phyloP scores from a whole-genome alignment of 2,113 vertebrate genomes.

The Pungitius pungitius region DNA sequence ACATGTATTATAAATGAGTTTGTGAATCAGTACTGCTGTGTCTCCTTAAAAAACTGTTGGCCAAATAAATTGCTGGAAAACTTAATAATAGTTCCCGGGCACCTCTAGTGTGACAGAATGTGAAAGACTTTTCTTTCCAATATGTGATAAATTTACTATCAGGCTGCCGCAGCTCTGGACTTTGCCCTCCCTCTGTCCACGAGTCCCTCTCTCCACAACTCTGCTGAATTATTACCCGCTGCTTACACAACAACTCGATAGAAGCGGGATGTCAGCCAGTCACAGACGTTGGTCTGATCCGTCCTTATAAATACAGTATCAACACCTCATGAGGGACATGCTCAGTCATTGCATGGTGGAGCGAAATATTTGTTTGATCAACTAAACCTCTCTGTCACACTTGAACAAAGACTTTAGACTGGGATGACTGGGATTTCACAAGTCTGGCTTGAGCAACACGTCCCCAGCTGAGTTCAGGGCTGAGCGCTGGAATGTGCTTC shows the following conservation, averaged over 20 bases:
- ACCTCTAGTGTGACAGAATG: not conserved
- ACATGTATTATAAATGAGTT: constrained; percentile 8
- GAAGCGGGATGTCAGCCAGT: constrained; percentile 27
- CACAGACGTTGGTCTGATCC: constrained; percentile 18
- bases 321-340: not conserved
- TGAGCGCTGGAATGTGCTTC: constrained; percentile 54
- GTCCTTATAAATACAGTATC: not conserved
- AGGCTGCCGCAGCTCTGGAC: constrained; percentile 42
- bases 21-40: not conserved
- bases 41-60: too few species aligned
- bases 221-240: constrained; percentile 60
- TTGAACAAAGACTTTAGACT: not conserved
- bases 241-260: constrained; percentile 52
- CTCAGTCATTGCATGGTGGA: not conserved
- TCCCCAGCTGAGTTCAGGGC: constrained; percentile 51
- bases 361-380: constrained; percentile 1
- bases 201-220: not conserved
- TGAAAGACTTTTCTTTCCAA: constrained; percentile 7
- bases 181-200: constrained; percentile 48
- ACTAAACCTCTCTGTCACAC: not conserved
- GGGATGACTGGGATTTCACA: constrained; percentile 34
- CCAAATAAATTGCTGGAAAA: not conserved
- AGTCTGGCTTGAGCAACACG: constrained; percentile 30
- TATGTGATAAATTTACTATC: constrained; percentile 38
- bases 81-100: too few species aligned